Conservation (phyloP, 2,888 invertebrate genomes). For the Yponomeuta cagnagella region DNA sequence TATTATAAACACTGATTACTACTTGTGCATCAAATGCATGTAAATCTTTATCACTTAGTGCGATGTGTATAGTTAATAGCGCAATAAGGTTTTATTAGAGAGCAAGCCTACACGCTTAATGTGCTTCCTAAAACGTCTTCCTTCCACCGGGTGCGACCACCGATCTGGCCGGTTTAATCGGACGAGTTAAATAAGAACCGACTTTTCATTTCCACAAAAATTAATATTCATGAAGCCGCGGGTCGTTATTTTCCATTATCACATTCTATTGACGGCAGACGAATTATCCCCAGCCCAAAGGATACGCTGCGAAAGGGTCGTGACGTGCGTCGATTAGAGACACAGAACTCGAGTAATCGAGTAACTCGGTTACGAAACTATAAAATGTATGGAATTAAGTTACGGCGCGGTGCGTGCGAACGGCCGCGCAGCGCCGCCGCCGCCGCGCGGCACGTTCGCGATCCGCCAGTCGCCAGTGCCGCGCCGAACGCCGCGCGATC, state of each 20-base stretch:
- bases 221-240: slow-evolving; percentile 56
- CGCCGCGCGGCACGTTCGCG: slow-evolving; percentile 21
- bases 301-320: slow-evolving; percentile 32
- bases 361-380: slow-evolving; percentile 70
- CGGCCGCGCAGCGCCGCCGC: slow-evolving; percentile 18
- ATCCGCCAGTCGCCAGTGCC: slow-evolving; percentile 32
- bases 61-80: background rate
- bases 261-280: slow-evolving; percentile 28
- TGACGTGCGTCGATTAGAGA: slow-evolving; percentile 63
- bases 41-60: too few relatives aligned
- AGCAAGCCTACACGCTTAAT: slow-evolving; percentile 30
- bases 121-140: slow-evolving; percentile 30
- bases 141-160: background rate
- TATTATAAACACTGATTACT: too few relatives aligned
- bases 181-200: slow-evolving; percentile 45
- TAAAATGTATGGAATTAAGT: slow-evolving; percentile 68
- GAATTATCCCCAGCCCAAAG: background rate
- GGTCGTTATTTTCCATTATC: slow-evolving; percentile 26
- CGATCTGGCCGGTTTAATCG: slow-evolving; percentile 26
- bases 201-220: slow-evolving; percentile 48
- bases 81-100: slow-evolving; percentile 25
- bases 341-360: slow-evolving; percentile 56
- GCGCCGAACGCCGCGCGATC: slow-evolving; percentile 34
- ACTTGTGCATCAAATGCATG: too few relatives aligned
- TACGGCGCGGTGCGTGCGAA: slow-evolving; percentile 47